Evolutionary conservation across 37 sponge, comb jelly and placozoan genomes (phyloP).

Genomic region (Bolinopsis microptera): DNA sequence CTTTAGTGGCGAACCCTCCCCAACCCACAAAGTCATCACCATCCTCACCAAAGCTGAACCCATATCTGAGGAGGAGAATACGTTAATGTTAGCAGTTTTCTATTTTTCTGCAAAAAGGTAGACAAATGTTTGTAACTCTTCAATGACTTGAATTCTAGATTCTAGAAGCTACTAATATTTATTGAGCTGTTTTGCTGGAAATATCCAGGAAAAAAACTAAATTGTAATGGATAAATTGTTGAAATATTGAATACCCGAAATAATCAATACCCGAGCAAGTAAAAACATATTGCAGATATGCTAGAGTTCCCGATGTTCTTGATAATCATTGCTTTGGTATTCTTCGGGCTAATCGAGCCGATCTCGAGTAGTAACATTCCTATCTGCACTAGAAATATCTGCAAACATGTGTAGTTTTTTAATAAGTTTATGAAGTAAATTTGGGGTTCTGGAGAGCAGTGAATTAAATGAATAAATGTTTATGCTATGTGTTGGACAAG

Average conservation of each 20-base stretch:
- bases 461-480: background rate
- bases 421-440: no score
- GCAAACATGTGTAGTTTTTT: background rate
- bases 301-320: conserved; percentile 1
- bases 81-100: no score
- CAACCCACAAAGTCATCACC: conserved; percentile 57
- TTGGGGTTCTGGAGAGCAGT: no score
- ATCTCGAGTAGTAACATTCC: conserved; percentile 60
- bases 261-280: conserved; percentile 18
- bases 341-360: conserved; percentile 28
- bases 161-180: no score
- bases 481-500: background rate
- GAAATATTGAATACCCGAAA: no score
- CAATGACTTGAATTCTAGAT: no score
- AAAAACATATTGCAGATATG: conserved; percentile 52
- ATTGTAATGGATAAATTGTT: no score
- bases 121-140: no score
- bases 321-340: conserved; percentile 43
- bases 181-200: no score
- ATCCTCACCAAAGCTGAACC: conserved; percentile 24
- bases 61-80: conserved; percentile 19
- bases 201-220: no score
- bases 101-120: no score
- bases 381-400: conserved; percentile 55
- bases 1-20: conserved; percentile 52